phyloP scores from a whole-genome alignment of 2,113 vertebrate genomes.

The Turnix velox region DNA sequence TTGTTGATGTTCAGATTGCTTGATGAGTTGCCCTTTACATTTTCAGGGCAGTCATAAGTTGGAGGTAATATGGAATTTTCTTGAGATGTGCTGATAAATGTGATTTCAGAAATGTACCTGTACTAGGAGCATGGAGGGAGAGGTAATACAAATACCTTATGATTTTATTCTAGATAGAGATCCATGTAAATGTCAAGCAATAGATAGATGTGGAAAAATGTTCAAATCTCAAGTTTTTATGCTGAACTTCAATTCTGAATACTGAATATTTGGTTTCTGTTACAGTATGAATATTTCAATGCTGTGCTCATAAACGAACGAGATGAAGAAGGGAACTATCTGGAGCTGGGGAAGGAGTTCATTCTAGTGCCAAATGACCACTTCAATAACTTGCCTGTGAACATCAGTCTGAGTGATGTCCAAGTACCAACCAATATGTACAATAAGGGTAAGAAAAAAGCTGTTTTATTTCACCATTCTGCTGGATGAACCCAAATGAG shows the following conservation, averaged over 20 bases:
- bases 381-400: slow-evolving; percentile 97
- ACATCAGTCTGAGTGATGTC: slow-evolving; percentile 94
- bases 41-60: neutral
- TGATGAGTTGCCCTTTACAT: neutral
- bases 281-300: slow-evolving; percentile 98
- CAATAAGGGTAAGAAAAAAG: slow-evolving; percentile 84
- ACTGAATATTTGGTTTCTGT: slow-evolving; percentile 32
- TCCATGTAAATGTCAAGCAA: neutral
- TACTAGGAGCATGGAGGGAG: neutral
- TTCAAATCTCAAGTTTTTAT: neutral
- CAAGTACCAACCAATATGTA: slow-evolving; percentile 99
- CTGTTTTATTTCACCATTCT: neutral
- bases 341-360: slow-evolving; percentile 94
- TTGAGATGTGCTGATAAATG: neutral
- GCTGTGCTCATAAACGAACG: slow-evolving; percentile 95
- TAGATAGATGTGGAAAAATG: neutral
- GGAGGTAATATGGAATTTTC: neutral
- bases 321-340: slow-evolving; percentile 88
- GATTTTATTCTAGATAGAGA: neutral
- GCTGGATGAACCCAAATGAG: neutral
- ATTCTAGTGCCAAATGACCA: slow-evolving; percentile 95
- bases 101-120: neutral
- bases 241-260: neutral
- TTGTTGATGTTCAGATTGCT: neutral
- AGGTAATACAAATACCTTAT: neutral